Conservation (phyloP, 2,888 invertebrate genomes). For the Phortica okadai region DNA sequence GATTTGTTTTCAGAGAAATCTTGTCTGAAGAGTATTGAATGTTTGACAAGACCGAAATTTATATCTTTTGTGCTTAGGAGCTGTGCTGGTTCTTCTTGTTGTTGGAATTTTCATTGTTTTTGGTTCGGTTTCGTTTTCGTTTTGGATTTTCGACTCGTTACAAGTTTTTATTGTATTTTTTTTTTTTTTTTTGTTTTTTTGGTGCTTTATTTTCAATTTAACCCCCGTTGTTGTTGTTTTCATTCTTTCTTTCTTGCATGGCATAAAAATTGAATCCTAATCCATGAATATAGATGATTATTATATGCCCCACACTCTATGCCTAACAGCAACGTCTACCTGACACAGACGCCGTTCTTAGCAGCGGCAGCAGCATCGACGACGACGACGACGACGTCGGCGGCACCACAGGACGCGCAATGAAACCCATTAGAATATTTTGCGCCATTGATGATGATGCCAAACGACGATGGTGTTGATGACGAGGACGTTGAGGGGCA, state of each 20-base stretch:
- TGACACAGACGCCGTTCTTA: background rate
- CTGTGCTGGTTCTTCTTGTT: slow-evolving; percentile 7
- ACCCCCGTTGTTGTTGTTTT: slow-evolving; percentile 59
- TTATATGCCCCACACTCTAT: slow-evolving; percentile 64
- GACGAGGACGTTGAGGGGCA: background rate
- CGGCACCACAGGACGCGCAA: slow-evolving; percentile 57
- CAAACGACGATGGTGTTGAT: slow-evolving; percentile 17
- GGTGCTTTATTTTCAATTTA: slow-evolving; percentile 66
- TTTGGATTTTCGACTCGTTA: background rate
- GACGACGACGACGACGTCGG: background rate
- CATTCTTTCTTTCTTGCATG: slow-evolving; percentile 56
- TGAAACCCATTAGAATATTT: slow-evolving; percentile 65
- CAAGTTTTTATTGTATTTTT: background rate
- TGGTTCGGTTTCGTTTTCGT: slow-evolving; percentile 7
- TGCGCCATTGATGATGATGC: slow-evolving; percentile 11
- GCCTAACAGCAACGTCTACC: slow-evolving; percentile 25
- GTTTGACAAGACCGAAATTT: too few relatives aligned
- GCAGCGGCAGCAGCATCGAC: background rate
- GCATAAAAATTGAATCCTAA: slow-evolving; percentile 77
- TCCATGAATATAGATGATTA: slow-evolving; percentile 77
- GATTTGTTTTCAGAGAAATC: too few relatives aligned
- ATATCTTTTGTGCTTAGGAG: too few relatives aligned
- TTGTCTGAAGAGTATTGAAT: too few relatives aligned
- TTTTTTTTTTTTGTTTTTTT: slow-evolving; percentile 15
- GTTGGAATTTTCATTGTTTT: background rate